Percentiles rank a stretch among this genome's conserved stretches.
Evolutionary conservation across 2,888 invertebrate genomes (phyloP).

Genomic region (Drosophila kokeensis): DNA sequence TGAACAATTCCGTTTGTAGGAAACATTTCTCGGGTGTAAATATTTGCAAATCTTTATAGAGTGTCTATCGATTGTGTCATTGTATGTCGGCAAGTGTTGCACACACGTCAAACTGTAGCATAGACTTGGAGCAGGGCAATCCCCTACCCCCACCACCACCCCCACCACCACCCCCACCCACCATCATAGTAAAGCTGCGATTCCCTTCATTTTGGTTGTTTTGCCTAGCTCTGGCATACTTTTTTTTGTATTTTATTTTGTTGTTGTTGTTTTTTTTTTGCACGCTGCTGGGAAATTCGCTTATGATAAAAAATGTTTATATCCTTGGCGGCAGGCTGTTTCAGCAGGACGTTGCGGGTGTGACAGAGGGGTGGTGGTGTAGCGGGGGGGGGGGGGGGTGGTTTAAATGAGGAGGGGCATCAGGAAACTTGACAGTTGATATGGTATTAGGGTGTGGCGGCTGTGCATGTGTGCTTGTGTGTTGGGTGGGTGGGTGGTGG

Average conservation of each 20-base stretch:
- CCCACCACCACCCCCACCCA: neutral
- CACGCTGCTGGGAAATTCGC: conserved; percentile 65
- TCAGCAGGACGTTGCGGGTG: neutral
- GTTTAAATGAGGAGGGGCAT: conserved; percentile 36
- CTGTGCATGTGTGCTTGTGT: conserved; percentile 21
- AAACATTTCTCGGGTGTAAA: neutral
- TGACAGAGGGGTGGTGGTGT: too few species aligned
- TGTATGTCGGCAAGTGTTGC: conserved; percentile 27
- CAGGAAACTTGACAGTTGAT: conserved; percentile 82
- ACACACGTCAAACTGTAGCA: neutral
- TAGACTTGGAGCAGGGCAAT: neutral
- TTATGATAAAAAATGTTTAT: conserved; percentile 82
- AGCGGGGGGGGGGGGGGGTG: conserved; percentile 30
- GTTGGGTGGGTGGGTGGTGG: conserved; percentile 9
- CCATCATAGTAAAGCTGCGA: conserved; percentile 34
- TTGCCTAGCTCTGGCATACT: conserved; percentile 38
- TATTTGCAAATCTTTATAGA: conserved; percentile 7
- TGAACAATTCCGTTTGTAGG: neutral
- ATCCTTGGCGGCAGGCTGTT: conserved; percentile 70
- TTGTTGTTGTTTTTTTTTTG: conserved; percentile 38
- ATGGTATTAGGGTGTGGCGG: conserved; percentile 39
- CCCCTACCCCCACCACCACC: neutral
- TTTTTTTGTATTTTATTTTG: conserved; percentile 25
- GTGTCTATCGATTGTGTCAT: conserved; percentile 16
- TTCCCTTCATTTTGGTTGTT: conserved; percentile 22